These are phyloP conservation scores for Philonicus albiceps DNA, from an alignment of 2,888 invertebrate genomes.

Conservation along the genomic window DNA sequence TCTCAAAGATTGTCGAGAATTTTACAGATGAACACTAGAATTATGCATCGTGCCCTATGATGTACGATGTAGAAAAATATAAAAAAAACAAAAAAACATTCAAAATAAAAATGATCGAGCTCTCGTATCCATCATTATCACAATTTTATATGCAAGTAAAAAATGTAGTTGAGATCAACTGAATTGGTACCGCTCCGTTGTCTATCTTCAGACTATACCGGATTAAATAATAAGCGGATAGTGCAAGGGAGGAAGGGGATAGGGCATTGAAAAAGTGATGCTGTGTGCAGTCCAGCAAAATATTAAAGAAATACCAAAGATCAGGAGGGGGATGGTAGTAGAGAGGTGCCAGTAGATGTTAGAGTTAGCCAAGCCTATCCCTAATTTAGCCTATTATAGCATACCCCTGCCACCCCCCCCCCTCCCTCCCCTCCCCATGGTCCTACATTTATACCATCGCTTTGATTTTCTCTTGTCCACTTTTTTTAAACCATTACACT, in stretches of 20 bases:
- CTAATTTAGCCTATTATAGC: not conserved
- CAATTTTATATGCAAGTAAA: slow-evolving; percentile 1
- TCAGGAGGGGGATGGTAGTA: no score
- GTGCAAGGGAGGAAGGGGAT: no score
- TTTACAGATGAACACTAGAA: not conserved
- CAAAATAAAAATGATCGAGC: not conserved
- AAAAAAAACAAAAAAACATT: not conserved
- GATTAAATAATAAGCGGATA: no score
- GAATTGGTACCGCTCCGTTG: not conserved
- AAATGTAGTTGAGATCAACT: not conserved
- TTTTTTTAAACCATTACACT: not conserved
- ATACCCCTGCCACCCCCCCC: not conserved
- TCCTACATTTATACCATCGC: not conserved
- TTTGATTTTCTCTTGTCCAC: not conserved
- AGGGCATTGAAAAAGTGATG: not conserved
- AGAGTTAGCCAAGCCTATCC: not conserved
- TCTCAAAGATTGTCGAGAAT: not conserved
- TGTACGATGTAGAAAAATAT: not conserved
- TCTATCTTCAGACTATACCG: not conserved
- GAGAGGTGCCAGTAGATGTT: not conserved
- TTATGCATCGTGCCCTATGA: not conserved
- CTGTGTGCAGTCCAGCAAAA: not conserved
- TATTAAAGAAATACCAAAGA: no score
- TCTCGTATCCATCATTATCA: not conserved
- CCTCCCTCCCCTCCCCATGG: no score